These are phyloP conservation scores for Steinernema carpocapsae DNA, from an alignment of 2,888 invertebrate species.

Conservation along the genomic window DNA sequence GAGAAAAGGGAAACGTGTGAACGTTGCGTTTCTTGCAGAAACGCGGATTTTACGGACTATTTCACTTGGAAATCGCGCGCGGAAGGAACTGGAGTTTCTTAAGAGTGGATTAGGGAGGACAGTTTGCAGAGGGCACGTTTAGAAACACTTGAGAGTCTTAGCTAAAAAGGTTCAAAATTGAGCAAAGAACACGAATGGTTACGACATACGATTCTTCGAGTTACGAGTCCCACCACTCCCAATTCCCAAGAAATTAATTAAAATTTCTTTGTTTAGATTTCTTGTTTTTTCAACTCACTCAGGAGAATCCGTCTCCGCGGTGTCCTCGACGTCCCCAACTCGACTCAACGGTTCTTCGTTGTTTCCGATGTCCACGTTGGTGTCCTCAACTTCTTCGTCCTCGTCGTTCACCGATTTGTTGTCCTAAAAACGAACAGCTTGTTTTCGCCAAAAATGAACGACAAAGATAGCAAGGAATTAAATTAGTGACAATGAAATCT, in stretches of 20 bases:
- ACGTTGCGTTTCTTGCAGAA: too few relatives aligned
- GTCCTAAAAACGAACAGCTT: conserved; percentile 8
- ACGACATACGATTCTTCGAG: too few relatives aligned
- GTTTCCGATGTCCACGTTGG: conserved; percentile 6
- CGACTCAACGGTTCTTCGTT: neutral
- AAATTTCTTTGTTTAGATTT: neutral
- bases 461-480: too few relatives aligned
- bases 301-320: neutral
- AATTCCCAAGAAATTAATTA: neutral
- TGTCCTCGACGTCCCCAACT: neutral
- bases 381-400: conserved; percentile 17
- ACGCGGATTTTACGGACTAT: neutral
- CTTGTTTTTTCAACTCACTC: neutral
- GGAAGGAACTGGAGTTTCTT: neutral
- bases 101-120: neutral
- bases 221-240: too few relatives aligned
- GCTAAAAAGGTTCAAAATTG: neutral
- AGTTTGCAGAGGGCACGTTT: too few relatives aligned
- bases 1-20: neutral
- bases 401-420: neutral
- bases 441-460: too few relatives aligned
- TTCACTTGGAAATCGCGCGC: neutral
- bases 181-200: too few relatives aligned
- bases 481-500: too few relatives aligned
- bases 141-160: neutral